A percentile compares a stretch with the other conserved stretches of the same genome.
Evolutionary conservation across 2,797 vertebrate species (phyloP).

Genomic region (Catostomus latipinnis): DNA sequence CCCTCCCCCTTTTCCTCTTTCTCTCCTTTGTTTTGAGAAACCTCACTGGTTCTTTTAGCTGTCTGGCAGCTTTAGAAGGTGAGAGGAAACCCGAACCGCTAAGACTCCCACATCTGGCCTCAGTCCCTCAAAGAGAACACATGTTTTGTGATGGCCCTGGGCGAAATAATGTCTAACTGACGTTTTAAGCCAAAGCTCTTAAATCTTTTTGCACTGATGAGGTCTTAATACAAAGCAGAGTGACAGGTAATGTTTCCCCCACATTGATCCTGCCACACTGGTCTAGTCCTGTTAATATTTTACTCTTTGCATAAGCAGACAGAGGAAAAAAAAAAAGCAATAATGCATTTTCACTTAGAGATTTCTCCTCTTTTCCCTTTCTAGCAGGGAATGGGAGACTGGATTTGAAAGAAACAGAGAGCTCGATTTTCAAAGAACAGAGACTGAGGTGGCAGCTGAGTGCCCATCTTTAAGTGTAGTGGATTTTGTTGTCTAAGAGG

Average conservation of each 20-base stretch:
- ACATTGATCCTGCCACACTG: slow-evolving; percentile 63
- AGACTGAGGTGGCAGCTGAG: slow-evolving; percentile 60
- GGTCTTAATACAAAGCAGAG: slow-evolving; percentile 73
- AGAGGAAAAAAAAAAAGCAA: slow-evolving; percentile 40
- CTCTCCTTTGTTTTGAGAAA: slow-evolving; percentile 47
- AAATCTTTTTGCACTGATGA: slow-evolving; percentile 71
- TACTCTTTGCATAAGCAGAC: slow-evolving; percentile 64
- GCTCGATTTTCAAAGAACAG: slow-evolving; percentile 53
- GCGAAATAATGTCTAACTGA: slow-evolving; percentile 71
- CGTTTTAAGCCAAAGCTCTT: slow-evolving; percentile 66
- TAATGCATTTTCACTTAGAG: slow-evolving; percentile 44
- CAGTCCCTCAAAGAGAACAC: slow-evolving; percentile 63
- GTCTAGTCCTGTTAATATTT: slow-evolving; percentile 67
- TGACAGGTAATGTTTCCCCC: slow-evolving; percentile 74
- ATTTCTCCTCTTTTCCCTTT: slow-evolving; percentile 28
- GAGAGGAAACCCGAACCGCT: slow-evolving; percentile 64
- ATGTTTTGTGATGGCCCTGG: slow-evolving; percentile 72
- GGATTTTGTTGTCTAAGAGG: slow-evolving; percentile 61
- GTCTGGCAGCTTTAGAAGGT: slow-evolving; percentile 57
- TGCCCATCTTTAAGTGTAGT: slow-evolving; percentile 66
- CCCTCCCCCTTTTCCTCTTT: neutral
- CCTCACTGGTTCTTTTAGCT: slow-evolving; percentile 7
- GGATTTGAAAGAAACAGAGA: slow-evolving; percentile 56
- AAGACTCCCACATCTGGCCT: slow-evolving; percentile 72
- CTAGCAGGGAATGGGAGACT: slow-evolving; percentile 46